phyloP scores from a whole-genome alignment of 1,140 invertebrate genomes.

The Plectrocnemia conspersa region DNA sequence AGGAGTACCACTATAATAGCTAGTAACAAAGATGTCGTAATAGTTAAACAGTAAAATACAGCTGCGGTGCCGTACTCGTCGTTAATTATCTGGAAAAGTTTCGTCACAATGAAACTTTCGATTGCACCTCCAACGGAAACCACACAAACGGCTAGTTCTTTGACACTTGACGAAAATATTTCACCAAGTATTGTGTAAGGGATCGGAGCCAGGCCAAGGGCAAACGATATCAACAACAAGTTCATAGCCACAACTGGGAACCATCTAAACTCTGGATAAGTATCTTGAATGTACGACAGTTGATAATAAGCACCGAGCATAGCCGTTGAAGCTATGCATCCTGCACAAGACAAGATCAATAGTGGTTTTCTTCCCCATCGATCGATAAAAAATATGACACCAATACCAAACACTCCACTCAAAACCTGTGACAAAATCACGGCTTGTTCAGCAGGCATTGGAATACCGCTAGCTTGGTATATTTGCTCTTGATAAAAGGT shows the following conservation, averaged over 20 bases:
- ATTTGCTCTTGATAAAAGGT: slow-evolving; percentile 33
- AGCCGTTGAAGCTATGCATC: slow-evolving; percentile 37
- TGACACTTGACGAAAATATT: slow-evolving; percentile 56
- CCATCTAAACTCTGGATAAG: slow-evolving; percentile 37
- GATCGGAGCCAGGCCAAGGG: slow-evolving; percentile 58
- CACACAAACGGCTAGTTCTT: slow-evolving; percentile 54
- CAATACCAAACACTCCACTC: slow-evolving; percentile 37
- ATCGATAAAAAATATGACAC: slow-evolving; percentile 38
- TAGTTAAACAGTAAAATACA: slow-evolving; percentile 23
- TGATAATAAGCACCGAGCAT: slow-evolving; percentile 37
- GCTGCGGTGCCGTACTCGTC: slow-evolving; percentile 20
- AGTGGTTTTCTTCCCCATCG: slow-evolving; percentile 39
- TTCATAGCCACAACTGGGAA: slow-evolving; percentile 33
- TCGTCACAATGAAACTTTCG: slow-evolving; percentile 20
- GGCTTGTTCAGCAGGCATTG: slow-evolving; percentile 23
- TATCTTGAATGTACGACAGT: slow-evolving; percentile 22
- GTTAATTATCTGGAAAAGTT: slow-evolving; percentile 32
- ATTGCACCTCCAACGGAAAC: slow-evolving; percentile 45
- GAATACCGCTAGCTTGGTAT: slow-evolving; percentile 19
- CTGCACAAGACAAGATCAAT: slow-evolving; percentile 40
- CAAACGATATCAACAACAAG: slow-evolving; percentile 42
- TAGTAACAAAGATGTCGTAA: slow-evolving; percentile 13
- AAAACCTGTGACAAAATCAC: slow-evolving; percentile 38
- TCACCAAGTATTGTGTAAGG: slow-evolving; percentile 63
- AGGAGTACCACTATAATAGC: slow-evolving; percentile 17